Conservation (phyloP, 92 coral and sea anemone species). For the Galaxea fascicularis region DNA sequence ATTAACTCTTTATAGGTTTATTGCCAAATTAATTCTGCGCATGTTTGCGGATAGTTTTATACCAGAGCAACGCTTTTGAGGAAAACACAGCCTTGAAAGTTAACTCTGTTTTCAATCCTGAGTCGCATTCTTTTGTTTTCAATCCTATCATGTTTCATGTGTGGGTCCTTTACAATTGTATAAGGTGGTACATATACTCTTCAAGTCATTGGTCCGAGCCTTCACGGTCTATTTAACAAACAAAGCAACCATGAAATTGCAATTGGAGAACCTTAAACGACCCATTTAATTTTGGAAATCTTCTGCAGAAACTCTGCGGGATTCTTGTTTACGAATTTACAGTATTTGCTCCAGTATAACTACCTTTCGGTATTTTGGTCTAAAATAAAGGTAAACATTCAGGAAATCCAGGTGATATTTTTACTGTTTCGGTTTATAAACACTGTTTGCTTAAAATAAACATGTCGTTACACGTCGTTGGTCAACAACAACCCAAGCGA, state of each 20-base stretch:
- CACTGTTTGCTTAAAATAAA: constrained; percentile 8
- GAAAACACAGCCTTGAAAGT: too few species aligned
- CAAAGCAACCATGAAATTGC: constrained; percentile 8
- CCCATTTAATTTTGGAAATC: not conserved
- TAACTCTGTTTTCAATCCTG: too few species aligned
- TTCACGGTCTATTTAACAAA: constrained; percentile 4
- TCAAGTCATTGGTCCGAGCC: not conserved
- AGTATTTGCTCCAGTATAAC: too few species aligned
- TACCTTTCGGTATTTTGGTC: too few species aligned
- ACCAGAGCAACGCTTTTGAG: too few species aligned
- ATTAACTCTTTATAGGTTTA: too few species aligned
- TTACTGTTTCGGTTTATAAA: not conserved
- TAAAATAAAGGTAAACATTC: too few species aligned
- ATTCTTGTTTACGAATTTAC: too few species aligned
- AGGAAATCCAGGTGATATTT: not conserved
- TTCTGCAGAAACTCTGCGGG: not conserved
- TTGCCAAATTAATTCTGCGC: too few species aligned
- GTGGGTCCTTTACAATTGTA: not conserved
- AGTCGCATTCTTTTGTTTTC: too few species aligned
- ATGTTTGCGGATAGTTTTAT: too few species aligned
- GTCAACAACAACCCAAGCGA: constrained; percentile 3
- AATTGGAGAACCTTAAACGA: not conserved
- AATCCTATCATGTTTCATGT: not conserved
- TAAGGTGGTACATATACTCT: not conserved
- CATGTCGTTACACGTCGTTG: not conserved